Base-by-base conservation (phyloP, 2,888 invertebrate species). In the Microplitis deprimator region DNA sequence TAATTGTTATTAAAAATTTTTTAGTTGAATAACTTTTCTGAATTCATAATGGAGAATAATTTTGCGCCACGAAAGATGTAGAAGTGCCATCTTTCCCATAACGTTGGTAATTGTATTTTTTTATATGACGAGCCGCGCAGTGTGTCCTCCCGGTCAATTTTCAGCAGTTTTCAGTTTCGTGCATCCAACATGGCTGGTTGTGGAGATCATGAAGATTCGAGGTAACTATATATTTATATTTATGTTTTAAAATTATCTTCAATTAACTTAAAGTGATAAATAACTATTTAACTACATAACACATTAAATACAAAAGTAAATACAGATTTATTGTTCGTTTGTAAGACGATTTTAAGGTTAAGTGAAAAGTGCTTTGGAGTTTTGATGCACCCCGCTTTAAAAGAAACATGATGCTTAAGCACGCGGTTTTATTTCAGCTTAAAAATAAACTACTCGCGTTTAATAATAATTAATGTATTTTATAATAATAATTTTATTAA, bases 121-220 rank as follows among this genome's bases (percentile, higher is more conserved):
- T 50, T 50, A 13, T 29, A 40, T 7, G 81, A n/a, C 77, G 83
- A 83, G 84, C 86, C 84, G 85, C 86, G 84, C 86, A 86, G 85
- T 83, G 85, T 64, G 67, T 87, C 84, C 85, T 85, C 85, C 29
- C 50, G 50, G 50, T 50, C 50, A 50, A 50, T 50, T 50, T 50
- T 50, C 50, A 50, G 8, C 50, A 50, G 50, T 50, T 50, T 29
- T 84, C 85, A 88, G 88, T 88, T 89, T 86, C 87, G 88, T 88
- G 87, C 88, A 92, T 92, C 92, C 93, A 96, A 95, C 94, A 96
- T 96, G 96, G 96, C 96, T 93, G 95, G 95, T 92, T 95, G 95
- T 92, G 93, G 94, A 94, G 94, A 94, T 92, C 95, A 93, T 92
- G 95, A 95, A 91, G 94, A 95, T 93, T 92, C 94, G 91, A 95